Evolutionary conservation across 2,113 vertebrate species (phyloP), one percentile per base, ranked within the genome.

Genomic region (Pygoscelis antarcticus): DNA sequence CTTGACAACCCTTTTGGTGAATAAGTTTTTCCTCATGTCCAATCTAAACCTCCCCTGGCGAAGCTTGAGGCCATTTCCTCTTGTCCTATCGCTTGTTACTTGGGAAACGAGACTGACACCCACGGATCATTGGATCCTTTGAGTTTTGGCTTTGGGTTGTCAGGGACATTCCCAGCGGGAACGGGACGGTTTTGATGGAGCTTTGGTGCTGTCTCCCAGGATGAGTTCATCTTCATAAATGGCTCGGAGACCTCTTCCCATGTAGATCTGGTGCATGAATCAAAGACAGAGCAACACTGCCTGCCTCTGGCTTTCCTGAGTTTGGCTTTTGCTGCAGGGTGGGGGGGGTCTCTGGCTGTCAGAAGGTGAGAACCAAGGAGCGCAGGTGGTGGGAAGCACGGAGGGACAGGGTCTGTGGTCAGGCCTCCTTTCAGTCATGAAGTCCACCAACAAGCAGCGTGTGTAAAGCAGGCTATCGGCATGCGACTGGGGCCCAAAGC

Each of bases 71-170:
- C 18, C 1, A 0, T 62, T 84, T 27, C 7, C 16, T 88, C 62
- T 90, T 46, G 15, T 64, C 15, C 32, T 90, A 6, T 49, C 2
- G 3, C 42, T 68, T 85, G 21, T 9, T 58, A 19, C 4, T 2
- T 49, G 38, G 36, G n/a, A 83, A 40, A 90, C 82, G 34, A 75
- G 57, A 61, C 6, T 0, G 1, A 75, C 26, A 64, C 7, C 3
- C 21, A 25, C 0, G 1, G 69, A 25, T 25, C 40, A 74, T 14
- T 0, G 0, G 9, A 75, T 66, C 32, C 34, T 77, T 34, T 40
- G 32, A 61, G 16, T 64, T 91, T 81, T 72, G 54, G 7, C 32
- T 77, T 74, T 65, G 17, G 11, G 18, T 16, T 70, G 25, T 7
- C 22, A 51, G 46, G 60, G 52, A 47, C 6, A 29, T 26, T 66